A percentile compares a stretch with the other conserved stretches of the same genome.
phyloP scores from a whole-genome alignment of 1,140 invertebrate species.

The Pteromalus puparum region DNA sequence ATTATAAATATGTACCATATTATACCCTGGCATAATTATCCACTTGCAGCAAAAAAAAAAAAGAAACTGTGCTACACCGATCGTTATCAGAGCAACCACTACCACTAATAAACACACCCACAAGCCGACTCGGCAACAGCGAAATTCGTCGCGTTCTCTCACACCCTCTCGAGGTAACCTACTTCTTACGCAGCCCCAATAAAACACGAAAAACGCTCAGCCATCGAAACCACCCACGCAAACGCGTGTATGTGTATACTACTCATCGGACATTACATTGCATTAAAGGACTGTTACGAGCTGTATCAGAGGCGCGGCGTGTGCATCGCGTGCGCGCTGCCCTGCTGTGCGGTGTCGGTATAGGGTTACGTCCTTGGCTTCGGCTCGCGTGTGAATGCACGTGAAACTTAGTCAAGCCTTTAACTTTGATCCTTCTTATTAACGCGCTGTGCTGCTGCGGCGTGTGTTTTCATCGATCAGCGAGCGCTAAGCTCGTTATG shows the following conservation, averaged over 20 bases:
- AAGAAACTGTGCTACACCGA: not conserved
- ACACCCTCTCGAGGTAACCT: not conserved
- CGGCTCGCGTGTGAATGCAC: not conserved
- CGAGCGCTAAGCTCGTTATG: not conserved
- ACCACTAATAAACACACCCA: not conserved
- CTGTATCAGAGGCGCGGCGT: not conserved
- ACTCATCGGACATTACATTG: too few relatives aligned
- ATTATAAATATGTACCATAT: not conserved
- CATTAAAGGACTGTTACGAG: not conserved
- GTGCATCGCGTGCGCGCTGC: not conserved
- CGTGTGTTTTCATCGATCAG: slow-evolving; percentile 21
- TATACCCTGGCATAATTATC: not conserved
- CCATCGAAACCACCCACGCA: too few relatives aligned
- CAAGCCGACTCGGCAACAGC: not conserved
- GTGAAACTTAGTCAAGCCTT: not conserved
- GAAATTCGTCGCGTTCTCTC: not conserved
- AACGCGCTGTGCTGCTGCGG: not conserved
- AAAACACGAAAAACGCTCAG: not conserved
- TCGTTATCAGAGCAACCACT: not conserved
- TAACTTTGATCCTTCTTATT: slow-evolving; percentile 16
- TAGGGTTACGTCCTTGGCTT: slow-evolving; percentile 14
- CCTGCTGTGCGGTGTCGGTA: not conserved
- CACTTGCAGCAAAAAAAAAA: not conserved
- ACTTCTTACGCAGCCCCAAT: not conserved
- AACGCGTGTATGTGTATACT: too few relatives aligned